phyloP scores from a whole-genome alignment of 2,113 vertebrate genomes.

The Naja naja region DNA sequence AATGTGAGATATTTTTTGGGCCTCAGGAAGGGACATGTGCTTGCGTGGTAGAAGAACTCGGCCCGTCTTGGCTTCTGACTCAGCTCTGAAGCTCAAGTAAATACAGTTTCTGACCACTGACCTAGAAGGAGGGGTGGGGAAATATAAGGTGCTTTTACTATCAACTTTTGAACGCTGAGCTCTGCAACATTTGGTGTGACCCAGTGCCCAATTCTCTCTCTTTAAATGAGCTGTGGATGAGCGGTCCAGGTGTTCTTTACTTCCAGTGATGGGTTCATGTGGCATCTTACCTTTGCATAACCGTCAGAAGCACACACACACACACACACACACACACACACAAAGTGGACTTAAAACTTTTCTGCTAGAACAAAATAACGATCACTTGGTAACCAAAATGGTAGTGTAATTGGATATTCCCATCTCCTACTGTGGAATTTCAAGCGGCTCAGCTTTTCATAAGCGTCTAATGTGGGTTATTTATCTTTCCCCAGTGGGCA shows the following conservation, averaged over 20 bases:
- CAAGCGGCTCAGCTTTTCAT: constrained; percentile 64
- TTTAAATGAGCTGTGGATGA: background rate
- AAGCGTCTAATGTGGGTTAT: constrained; percentile 61
- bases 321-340: no score
- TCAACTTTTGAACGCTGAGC: background rate
- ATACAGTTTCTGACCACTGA: background rate
- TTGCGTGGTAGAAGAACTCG: background rate
- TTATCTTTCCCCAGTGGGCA: constrained; percentile 61
- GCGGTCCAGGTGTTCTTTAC: rapidly evolving
- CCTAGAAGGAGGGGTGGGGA: background rate
- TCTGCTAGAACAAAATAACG: constrained; percentile 50
- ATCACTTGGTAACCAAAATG: constrained; percentile 47
- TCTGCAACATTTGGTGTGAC: background rate
- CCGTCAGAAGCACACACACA: constrained; percentile 18
- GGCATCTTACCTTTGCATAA: background rate
- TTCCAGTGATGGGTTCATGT: constrained; percentile 14
- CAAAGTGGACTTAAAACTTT: constrained; percentile 33
- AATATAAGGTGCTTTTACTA: background rate
- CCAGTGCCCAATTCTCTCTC: background rate
- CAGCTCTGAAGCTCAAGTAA: background rate
- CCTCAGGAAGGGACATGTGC: background rate
- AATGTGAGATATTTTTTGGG: constrained; percentile 13
- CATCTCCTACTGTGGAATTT: constrained; percentile 49
- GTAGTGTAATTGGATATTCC: constrained; percentile 60
- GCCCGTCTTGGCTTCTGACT: background rate